Percentiles rank a stretch among this genome's conserved stretches.
phyloP scores from a whole-genome alignment of 2,113 vertebrate genomes.

The Strix aluco region DNA sequence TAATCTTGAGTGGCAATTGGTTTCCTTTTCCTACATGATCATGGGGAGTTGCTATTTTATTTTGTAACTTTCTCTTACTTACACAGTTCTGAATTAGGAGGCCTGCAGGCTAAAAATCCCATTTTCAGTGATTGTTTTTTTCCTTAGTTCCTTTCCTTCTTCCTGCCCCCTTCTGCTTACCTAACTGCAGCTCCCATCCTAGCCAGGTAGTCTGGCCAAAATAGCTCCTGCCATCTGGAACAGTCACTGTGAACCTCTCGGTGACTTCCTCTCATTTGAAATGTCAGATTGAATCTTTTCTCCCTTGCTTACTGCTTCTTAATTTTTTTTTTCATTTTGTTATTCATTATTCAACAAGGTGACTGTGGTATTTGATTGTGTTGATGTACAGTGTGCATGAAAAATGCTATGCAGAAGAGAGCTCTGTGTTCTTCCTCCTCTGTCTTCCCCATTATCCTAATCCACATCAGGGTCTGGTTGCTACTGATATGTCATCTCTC shows the following conservation, averaged over 20 bases:
- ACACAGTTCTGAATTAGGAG: neutral
- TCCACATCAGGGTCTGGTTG: neutral
- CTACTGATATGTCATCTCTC: slow-evolving; percentile 5
- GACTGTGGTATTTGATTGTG: neutral
- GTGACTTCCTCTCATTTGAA: slow-evolving; percentile 35
- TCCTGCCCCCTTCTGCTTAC: slow-evolving; percentile 10
- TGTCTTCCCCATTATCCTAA: neutral
- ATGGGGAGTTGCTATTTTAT: neutral
- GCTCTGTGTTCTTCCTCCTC: neutral
- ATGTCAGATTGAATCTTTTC: slow-evolving; percentile 52
- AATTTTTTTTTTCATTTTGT: neutral
- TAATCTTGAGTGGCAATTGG: neutral
- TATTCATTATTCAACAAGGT: slow-evolving; percentile 56
- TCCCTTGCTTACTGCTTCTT: slow-evolving; percentile 23
- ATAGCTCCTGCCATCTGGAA: slow-evolving; percentile 65
- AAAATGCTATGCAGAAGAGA: neutral
- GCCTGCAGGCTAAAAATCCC: neutral
- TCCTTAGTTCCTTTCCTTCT: neutral
- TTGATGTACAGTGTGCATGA: neutral
- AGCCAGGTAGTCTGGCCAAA: slow-evolving; percentile 61
- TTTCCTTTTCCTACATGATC: neutral
- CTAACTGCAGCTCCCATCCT: neutral
- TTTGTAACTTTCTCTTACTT: neutral
- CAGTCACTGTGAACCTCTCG: neutral
- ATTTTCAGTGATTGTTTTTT: neutral